These are phyloP conservation scores for Clarias platycephalus DNA, from an alignment of 2,797 vertebrate species.

Conservation along the genomic window DNA sequence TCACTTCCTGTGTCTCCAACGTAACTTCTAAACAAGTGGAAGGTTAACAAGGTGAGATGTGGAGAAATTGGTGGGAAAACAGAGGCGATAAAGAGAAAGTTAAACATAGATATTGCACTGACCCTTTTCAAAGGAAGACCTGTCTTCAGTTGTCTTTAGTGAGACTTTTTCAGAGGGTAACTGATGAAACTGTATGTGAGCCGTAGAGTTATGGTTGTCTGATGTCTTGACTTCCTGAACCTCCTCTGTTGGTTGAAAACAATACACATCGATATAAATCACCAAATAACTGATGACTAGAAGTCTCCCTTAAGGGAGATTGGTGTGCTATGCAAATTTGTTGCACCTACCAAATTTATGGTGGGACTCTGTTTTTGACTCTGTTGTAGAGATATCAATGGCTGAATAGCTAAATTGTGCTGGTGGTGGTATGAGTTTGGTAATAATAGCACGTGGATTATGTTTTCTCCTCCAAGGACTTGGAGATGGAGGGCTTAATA, in stretches of 20 bases:
- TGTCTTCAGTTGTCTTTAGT: not conserved
- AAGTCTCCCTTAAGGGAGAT: not conserved
- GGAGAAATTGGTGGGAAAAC: not conserved
- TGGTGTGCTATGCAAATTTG: not conserved
- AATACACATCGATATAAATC: not conserved
- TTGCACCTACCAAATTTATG: not conserved
- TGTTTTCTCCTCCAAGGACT: slow-evolving; percentile 30
- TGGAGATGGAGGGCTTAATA: slow-evolving; percentile 2
- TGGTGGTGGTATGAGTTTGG: slow-evolving; percentile 25
- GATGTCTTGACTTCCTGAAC: not conserved
- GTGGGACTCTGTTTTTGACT: not conserved
- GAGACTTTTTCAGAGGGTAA: not conserved
- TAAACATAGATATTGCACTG: not conserved
- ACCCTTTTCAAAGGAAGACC: slow-evolving; percentile 1
- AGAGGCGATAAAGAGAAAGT: not conserved
- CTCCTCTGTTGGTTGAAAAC: not conserved
- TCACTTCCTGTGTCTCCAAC: slow-evolving; percentile 15
- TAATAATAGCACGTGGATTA: slow-evolving; percentile 14
- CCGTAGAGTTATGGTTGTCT: slow-evolving; percentile 1
- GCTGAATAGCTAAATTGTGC: slow-evolving; percentile 44
- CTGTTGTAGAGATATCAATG: slow-evolving; percentile 28
- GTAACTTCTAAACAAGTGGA: slow-evolving; percentile 11
- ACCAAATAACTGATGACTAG: not conserved
- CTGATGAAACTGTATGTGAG: not conserved
- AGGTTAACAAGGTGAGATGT: slow-evolving; percentile 12